phyloP scores from a whole-genome alignment of 2,797 vertebrate species.

The Ficedula albicollis region DNA sequence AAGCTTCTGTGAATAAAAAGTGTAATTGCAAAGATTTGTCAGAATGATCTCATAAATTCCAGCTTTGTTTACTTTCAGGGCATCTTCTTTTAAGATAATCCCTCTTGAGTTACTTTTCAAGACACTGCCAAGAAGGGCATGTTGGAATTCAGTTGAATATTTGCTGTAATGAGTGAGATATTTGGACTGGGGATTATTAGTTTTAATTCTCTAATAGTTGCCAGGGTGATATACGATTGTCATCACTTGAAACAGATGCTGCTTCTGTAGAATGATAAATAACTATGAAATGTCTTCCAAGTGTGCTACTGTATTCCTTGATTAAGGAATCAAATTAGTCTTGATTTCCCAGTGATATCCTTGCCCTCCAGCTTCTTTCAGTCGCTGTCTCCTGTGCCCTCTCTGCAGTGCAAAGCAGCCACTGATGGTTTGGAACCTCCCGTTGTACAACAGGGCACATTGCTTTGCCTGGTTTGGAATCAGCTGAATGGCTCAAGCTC shows the following conservation, averaged over 20 bases:
- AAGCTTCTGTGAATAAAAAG: not conserved
- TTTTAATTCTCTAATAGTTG: not conserved
- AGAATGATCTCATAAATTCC: not conserved
- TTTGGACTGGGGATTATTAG: not conserved
- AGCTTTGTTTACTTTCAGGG: not conserved
- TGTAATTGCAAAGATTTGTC: not conserved
- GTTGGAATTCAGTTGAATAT: conserved; percentile 1
- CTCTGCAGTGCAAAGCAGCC: not conserved
- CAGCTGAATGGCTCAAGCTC: not conserved
- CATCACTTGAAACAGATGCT: not conserved
- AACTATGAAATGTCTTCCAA: not conserved
- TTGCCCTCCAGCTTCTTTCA: not conserved
- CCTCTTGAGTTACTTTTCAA: not conserved
- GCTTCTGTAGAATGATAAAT: not conserved
- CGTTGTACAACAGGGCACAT: fast-evolving
- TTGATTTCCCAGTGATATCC: not conserved
- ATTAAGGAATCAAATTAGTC: not conserved
- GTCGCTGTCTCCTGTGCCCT: fast-evolving
- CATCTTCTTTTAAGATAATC: conserved; percentile 15
- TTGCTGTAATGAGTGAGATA: not conserved
- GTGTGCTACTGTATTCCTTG: not conserved
- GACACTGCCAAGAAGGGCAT: not conserved
- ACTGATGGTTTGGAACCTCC: not conserved
- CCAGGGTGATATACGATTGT: not conserved
- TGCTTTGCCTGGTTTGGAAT: not conserved